A percentile compares a stretch with the other conserved stretches of the same genome.
These are phyloP conservation scores for Hippocampus abdominalis DNA, from an alignment of 2,113 vertebrate genomes.

Conservation along the genomic window DNA sequence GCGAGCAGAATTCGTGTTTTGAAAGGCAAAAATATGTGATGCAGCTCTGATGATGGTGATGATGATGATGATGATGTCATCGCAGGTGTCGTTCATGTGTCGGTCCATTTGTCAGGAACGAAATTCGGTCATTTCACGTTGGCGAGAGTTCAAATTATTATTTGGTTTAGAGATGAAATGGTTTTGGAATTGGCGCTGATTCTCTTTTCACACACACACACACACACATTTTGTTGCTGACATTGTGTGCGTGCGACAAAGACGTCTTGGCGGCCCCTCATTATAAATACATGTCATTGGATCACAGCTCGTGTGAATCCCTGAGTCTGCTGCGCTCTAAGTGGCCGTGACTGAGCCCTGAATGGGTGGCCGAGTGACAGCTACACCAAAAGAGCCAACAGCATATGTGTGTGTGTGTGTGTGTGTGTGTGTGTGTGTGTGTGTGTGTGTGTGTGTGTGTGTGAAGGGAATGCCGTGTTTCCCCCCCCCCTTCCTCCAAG, in stretches of 20 bases:
- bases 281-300: slow-evolving; percentile 77
- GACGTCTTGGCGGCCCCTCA: slow-evolving; percentile 67
- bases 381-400: slow-evolving; percentile 59
- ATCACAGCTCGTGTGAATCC: slow-evolving; percentile 73
- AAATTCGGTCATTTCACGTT: not conserved
- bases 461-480: slow-evolving; percentile 13
- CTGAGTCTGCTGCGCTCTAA: slow-evolving; percentile 72
- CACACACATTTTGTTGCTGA: slow-evolving; percentile 31
- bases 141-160: not conserved
- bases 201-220: not conserved
- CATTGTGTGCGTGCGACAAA: slow-evolving; percentile 71
- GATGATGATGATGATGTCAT: no score
- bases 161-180: not conserved
- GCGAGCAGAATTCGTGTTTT: no score
- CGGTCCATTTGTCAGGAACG: not conserved
- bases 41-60: no score
- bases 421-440: slow-evolving; percentile 36
- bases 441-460: slow-evolving; percentile 39
- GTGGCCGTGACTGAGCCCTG: slow-evolving; percentile 75
- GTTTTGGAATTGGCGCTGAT: not conserved
- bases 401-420: slow-evolving; percentile 33
- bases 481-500: slow-evolving; percentile 1
- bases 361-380: slow-evolving; percentile 71
- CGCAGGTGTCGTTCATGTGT: no score
- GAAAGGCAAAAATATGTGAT: no score